Evolutionary conservation across 2,113 vertebrate genomes (phyloP).

Genomic region (Ictalurus punctatus): DNA sequence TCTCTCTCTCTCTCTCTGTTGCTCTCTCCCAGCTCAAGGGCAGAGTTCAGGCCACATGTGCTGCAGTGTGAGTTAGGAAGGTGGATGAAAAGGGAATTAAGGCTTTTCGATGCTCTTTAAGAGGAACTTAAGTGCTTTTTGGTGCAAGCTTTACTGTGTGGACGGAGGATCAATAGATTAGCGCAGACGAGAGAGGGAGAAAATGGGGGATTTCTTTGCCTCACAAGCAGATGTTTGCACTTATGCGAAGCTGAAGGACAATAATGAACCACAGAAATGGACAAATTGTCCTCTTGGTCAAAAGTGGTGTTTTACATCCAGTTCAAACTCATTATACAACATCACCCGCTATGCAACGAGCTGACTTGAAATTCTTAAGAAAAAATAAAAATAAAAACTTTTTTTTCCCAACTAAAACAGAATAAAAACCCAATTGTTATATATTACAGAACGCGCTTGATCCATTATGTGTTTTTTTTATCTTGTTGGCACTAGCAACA

Average conservation of each 20-base stretch:
- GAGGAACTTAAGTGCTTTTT: conserved; percentile 36
- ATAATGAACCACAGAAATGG: not conserved
- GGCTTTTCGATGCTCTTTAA: conserved; percentile 56
- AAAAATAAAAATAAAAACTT: not conserved
- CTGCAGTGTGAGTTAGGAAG: conserved; percentile 36
- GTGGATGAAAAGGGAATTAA: conserved; percentile 61
- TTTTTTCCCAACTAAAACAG: not conserved
- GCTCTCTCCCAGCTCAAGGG: conserved; percentile 39
- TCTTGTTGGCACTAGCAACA: not conserved
- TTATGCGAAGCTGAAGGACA: conserved; percentile 21
- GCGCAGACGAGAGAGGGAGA: conserved; percentile 5
- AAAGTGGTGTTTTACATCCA: not conserved
- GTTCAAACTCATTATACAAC: not conserved
- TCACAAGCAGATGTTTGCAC: not conserved
- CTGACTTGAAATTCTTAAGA: not conserved
- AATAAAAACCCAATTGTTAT: not conserved
- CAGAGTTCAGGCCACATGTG: conserved; percentile 27
- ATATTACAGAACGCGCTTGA: not conserved
- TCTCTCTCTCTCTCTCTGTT: not conserved
- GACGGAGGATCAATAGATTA: conserved; percentile 35
- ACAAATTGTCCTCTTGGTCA: not conserved
- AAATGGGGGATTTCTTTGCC: not conserved
- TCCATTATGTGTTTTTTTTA: not conserved
- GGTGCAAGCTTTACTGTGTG: conserved; percentile 12
- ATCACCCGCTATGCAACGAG: not conserved